Conservation (phyloP, 2,113 vertebrate species). For the Dicentrarchus labrax region DNA sequence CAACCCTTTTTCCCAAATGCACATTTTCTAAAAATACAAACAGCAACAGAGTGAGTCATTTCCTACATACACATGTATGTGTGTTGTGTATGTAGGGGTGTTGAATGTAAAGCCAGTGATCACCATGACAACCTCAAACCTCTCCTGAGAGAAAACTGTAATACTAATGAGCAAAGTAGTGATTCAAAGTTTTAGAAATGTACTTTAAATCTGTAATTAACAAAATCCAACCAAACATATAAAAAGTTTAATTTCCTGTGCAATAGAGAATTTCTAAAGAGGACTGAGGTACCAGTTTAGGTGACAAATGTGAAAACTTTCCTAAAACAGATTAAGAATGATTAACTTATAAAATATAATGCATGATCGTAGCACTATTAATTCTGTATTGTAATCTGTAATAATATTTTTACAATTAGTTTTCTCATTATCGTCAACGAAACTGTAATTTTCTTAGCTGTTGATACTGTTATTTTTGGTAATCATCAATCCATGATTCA, state of each 20-base stretch:
- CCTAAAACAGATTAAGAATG: not conserved
- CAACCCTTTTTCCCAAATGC: not conserved
- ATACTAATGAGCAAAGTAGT: not conserved
- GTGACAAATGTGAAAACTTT: not conserved
- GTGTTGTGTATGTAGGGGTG: not conserved
- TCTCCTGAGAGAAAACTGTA: not conserved
- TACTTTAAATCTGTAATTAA: not conserved
- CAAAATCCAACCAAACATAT: not conserved
- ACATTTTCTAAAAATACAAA: constrained; percentile 2
- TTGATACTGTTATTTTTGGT: not conserved
- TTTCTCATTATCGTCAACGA: not conserved
- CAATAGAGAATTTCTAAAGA: not conserved
- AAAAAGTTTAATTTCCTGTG: not conserved
- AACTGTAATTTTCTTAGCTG: not conserved
- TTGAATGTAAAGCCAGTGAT: constrained; percentile 1
- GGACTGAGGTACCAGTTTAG: not conserved
- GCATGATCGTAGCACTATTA: not conserved
- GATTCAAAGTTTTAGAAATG: not conserved
- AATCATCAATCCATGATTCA: not conserved
- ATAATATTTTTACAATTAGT: not conserved
- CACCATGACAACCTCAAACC: constrained; percentile 19
- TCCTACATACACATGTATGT: not conserved
- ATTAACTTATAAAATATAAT: too few species aligned
- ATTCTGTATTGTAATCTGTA: not conserved
- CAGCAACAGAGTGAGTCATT: not conserved